Evolutionary conservation across 2,113 vertebrate species (phyloP).

Genomic region (Balaeniceps rex): DNA sequence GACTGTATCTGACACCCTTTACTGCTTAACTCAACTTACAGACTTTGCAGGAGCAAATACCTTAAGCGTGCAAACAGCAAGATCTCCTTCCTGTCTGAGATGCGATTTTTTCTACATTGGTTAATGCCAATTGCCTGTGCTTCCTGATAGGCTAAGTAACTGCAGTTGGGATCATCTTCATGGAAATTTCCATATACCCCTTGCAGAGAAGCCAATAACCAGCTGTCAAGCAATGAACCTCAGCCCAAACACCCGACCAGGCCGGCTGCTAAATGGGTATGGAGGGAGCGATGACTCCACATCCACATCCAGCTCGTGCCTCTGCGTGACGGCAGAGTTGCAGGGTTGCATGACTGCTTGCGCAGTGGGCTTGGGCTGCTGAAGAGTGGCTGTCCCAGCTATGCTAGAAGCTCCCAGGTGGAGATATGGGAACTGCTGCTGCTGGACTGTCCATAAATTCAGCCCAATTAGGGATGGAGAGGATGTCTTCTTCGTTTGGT

Average conservation of each 20-base stretch:
- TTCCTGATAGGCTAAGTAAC: background rate
- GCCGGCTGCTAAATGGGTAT: background rate
- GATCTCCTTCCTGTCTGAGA: background rate
- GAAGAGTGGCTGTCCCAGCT: background rate
- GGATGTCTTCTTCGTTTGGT: background rate
- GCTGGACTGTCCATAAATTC: background rate
- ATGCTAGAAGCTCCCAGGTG: background rate
- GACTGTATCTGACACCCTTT: background rate
- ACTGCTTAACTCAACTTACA: background rate
- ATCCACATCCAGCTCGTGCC: background rate
- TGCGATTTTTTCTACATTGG: background rate
- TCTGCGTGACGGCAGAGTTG: background rate
- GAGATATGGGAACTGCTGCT: background rate
- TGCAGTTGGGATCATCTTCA: background rate
- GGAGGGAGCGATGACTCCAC: background rate
- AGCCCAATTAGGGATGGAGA: background rate
- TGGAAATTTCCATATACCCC: constrained; percentile 32
- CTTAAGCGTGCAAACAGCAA: background rate
- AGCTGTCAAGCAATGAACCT: constrained; percentile 54
- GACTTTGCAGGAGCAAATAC: background rate
- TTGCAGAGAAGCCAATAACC: constrained; percentile 55
- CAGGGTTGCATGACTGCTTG: background rate
- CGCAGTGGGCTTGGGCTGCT: background rate
- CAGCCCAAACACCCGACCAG: background rate
- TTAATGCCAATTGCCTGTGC: background rate